Evolutionary conservation across 2,113 vertebrate genomes (phyloP), one percentile per base, ranked within the genome.

Genomic region (Pachycephala philippinensis): DNA sequence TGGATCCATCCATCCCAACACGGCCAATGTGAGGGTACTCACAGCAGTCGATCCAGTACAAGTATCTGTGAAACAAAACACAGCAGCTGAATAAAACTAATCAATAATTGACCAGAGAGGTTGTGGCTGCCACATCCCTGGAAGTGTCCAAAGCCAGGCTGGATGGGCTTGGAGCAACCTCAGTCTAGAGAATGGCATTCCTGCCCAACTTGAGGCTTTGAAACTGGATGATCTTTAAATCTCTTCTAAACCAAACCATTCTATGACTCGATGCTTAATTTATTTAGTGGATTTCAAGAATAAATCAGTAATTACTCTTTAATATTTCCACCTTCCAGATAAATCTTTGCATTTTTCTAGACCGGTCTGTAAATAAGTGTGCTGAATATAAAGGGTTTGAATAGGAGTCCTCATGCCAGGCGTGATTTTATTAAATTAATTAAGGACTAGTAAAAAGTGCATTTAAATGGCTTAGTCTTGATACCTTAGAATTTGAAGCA

Each of bases 11-110:
- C 99, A 99, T 99, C 84, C 99, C 99, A 37, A 99, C 98, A 39
- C 99, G 99, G 7, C 99, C 99, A 64, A 99, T 99, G 84, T 99
- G 98, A 57, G 99, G 98, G 74, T 98, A 98, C 53, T 99, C 99
- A 81, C 99, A 99, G 96, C 99, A 99, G 94, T 99, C 99, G n/a
- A 99, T 99, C 99, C 99, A 99, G 97, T 99, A 99, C 65, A 99
- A 97, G 96, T 99, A 99, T 56, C 99, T 99, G 94, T 24, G 47
- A 91, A 83, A 76, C 60, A 97, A 94, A 97, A 56, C 75, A 94
- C 40, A 96, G 84, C 79, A 92, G 50, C 26, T 63, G 37, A n/a
- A 6, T 2, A 33, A 5, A 1, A 82, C 4, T 23, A 75, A 24
- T 14, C 24, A 75, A 24, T 14, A 17, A 10, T 0, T 37, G 19